These are phyloP conservation scores for Crossaster papposus DNA, from an alignment of 53 echinoderm and acorn worm genomes.

Conservation along the genomic window DNA sequence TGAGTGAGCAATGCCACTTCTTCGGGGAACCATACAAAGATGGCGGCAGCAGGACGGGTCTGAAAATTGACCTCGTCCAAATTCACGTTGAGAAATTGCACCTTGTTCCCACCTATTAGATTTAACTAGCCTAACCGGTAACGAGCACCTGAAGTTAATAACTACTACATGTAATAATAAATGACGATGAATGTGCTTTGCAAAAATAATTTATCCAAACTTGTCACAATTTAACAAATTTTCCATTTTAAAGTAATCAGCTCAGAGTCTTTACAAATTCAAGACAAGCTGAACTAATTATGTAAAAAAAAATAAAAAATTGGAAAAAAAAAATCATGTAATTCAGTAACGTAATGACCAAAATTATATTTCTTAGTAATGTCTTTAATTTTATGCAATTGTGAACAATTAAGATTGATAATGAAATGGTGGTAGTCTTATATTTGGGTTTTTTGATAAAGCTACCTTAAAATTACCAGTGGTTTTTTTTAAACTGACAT, in stretches of 20 bases:
- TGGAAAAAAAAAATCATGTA: not conserved
- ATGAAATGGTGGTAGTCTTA: not conserved
- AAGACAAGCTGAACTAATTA: not conserved
- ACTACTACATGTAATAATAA: too few relatives aligned
- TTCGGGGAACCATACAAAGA: not conserved
- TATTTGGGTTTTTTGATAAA: not conserved
- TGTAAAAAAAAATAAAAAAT: not conserved
- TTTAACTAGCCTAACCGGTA: too few relatives aligned
- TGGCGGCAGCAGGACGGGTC: not conserved
- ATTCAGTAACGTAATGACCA: not conserved
- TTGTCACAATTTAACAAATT: too few relatives aligned
- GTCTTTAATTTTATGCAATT: not conserved
- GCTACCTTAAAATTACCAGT: not conserved
- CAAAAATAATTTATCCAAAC: too few relatives aligned
- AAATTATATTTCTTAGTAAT: not conserved
- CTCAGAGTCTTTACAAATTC: not conserved
- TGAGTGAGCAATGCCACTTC: not conserved
- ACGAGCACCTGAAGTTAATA: too few relatives aligned
- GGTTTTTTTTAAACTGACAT: not conserved
- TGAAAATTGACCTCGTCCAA: too few relatives aligned
- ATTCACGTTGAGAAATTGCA: too few relatives aligned
- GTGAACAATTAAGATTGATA: not conserved
- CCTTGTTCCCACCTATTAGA: too few relatives aligned
- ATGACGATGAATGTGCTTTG: too few relatives aligned
- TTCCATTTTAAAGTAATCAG: not conserved